Percentiles rank a stretch among this genome's conserved stretches.
Conservation (phyloP, 1,140 invertebrate genomes). For the Brachionus calyciflorus region DNA sequence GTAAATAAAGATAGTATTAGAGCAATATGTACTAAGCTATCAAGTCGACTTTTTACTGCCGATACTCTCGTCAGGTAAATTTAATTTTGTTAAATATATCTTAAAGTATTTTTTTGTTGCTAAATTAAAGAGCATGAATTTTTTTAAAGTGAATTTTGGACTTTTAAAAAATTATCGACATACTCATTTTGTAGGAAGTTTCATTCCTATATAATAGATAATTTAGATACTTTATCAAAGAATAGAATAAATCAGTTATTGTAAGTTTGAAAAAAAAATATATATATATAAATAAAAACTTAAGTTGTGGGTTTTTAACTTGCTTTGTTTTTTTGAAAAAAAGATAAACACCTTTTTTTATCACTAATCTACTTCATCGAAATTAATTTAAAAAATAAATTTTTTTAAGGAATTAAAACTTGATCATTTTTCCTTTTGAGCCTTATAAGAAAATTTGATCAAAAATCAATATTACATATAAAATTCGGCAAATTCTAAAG, state of each 20-base stretch:
- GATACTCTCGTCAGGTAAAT: slow-evolving; percentile 63
- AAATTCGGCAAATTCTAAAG: no score
- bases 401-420: neutral
- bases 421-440: neutral
- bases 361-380: neutral
- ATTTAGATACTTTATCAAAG: neutral
- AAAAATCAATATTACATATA: no score
- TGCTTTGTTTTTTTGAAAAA: neutral
- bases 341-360: neutral
- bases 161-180: slow-evolving; percentile 35
- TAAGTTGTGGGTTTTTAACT: no score
- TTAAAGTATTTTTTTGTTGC: no score
- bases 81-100: neutral
- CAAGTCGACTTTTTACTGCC: slow-evolving; percentile 78
- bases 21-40: slow-evolving; percentile 87
- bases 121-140: no score
- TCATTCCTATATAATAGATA: slow-evolving; percentile 11
- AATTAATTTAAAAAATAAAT: neutral
- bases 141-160: slow-evolving; percentile 14
- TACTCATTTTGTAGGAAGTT: slow-evolving; percentile 14
- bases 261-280: neutral
- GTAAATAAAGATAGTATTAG: slow-evolving; percentile 86
- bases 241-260: neutral
- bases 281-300: neutral
- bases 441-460: no score